These are phyloP conservation scores for Caracal caracal DNA, from an alignment of 2,113 vertebrate genomes.

Conservation along the genomic window DNA sequence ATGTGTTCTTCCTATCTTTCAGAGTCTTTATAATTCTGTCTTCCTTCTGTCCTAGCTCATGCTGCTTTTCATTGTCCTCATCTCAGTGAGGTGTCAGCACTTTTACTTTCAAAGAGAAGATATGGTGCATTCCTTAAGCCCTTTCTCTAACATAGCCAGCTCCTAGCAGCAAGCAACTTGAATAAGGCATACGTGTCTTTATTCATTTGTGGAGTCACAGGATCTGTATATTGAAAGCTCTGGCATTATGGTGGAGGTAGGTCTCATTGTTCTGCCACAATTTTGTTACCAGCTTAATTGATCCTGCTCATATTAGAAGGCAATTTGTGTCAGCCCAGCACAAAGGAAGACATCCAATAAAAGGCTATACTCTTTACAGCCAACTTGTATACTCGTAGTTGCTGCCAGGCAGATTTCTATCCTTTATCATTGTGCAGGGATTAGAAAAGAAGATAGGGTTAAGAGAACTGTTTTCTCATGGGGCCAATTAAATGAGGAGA, in stretches of 20 bases:
- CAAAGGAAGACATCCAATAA: conserved; percentile 83
- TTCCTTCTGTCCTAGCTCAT: neutral
- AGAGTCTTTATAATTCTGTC: neutral
- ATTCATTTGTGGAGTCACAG: conserved; percentile 8
- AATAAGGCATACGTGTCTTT: neutral
- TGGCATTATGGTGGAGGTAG: neutral
- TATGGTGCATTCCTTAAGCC: neutral
- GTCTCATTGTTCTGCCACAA: conserved; percentile 51
- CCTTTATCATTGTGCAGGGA: conserved; percentile 51
- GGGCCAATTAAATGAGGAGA: conserved; percentile 85
- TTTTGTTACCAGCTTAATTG: conserved; percentile 58
- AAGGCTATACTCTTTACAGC: conserved; percentile 65
- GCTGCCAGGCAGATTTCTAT: conserved; percentile 29
- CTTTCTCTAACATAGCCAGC: neutral
- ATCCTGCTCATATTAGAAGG: conserved; percentile 66
- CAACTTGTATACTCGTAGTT: conserved; percentile 75
- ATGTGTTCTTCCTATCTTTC: neutral
- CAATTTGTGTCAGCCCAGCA: conserved; percentile 86
- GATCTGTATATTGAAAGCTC: neutral
- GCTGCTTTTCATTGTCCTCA: conserved; percentile 17
- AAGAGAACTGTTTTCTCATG: conserved; percentile 79
- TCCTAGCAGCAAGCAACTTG: conserved; percentile 11
- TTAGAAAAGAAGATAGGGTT: conserved; percentile 66
- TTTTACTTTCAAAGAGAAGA: conserved; percentile 49
- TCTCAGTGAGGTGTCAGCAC: conserved; percentile 9